Base-by-base conservation (phyloP, 1,140 invertebrate species). In the Laupala kohalensis region DNA sequence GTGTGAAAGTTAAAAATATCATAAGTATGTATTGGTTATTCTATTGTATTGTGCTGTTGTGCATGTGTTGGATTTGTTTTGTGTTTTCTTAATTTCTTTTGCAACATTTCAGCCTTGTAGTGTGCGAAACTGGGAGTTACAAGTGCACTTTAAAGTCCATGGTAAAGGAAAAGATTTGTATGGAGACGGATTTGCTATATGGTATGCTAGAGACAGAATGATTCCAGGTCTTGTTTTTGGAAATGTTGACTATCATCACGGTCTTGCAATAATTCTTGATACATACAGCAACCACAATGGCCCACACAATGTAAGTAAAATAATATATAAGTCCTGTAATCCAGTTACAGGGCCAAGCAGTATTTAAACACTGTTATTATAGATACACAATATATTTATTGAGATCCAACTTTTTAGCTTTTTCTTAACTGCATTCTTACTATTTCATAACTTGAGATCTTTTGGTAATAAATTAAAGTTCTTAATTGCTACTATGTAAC, bases 221-320 rank as follows among this genome's bases (percentile, higher is more conserved):
- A 78, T 88, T 74, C 66, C 84, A 1, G 97, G 97, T 0, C 87
- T 90, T 13, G 96, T 99, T 0, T 99, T 99, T 85, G 98, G 98
- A 19, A 96, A 89, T 78, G 90, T 90, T 78, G 95, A 99, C 80
- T 91, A 87, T 76, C 99, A 98, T 80, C 85, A 89, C 69, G 98
- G 98, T 0, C 83, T 99, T 19, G 96, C 90, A 12, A 86, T 99
- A 29, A 95, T 99, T 79, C 80, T 99, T 69, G 98, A 99, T 79
- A 99, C 98, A 0, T 99, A 99, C 79, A 98, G 94, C 79, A 99
- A 99, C 81, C 96, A 99, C 77, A 99, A 99, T 86, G 97, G 96
- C n/a, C 92, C 93, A 67, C 95, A 98, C 78, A 95, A 94, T 85
- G 94, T 97, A 88, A 85, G 71, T 72, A 12, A 5, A 6, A 37